These are phyloP conservation scores for Icerya purchasi DNA, from an alignment of 2,888 invertebrate genomes.

Conservation along the genomic window DNA sequence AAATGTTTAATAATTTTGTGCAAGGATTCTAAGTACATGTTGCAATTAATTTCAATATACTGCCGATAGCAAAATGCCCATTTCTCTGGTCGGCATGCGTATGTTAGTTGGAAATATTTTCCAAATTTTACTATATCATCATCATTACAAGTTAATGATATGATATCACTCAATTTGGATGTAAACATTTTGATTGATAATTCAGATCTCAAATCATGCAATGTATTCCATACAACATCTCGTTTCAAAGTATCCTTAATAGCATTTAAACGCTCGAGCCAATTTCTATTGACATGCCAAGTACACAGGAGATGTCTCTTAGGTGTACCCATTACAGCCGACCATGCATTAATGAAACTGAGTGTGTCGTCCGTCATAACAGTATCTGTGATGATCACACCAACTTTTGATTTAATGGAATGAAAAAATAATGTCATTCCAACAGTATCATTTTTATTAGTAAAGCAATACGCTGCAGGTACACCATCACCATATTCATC, in stretches of 20 bases:
- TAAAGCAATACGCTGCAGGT: slow-evolving; percentile 1
- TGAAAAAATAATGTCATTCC: neutral
- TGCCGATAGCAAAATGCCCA: neutral
- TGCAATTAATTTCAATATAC: neutral
- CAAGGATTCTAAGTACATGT: slow-evolving; percentile 1
- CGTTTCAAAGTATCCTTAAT: neutral
- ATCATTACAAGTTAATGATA: neutral
- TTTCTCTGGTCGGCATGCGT: neutral
- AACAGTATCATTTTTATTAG: neutral
- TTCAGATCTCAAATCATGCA: neutral
- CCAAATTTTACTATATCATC: neutral
- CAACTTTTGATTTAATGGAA: neutral
- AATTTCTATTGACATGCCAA: slow-evolving; percentile 1
- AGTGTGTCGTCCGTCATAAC: slow-evolving; percentile 1
- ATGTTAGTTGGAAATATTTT: neutral
- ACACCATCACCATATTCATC: neutral
- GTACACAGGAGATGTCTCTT: neutral
- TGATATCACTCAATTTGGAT: neutral
- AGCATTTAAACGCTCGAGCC: neutral
- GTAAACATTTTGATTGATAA: neutral
- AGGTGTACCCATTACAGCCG: neutral
- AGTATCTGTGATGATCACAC: neutral
- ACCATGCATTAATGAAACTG: slow-evolving; percentile 3
- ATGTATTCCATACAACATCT: neutral
- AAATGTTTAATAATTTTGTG: slow-evolving; percentile 1